Percentiles rank a stretch among this genome's conserved stretches.
Evolutionary conservation across 2,888 invertebrate genomes (phyloP).

Genomic region (Salticus scenicus): DNA sequence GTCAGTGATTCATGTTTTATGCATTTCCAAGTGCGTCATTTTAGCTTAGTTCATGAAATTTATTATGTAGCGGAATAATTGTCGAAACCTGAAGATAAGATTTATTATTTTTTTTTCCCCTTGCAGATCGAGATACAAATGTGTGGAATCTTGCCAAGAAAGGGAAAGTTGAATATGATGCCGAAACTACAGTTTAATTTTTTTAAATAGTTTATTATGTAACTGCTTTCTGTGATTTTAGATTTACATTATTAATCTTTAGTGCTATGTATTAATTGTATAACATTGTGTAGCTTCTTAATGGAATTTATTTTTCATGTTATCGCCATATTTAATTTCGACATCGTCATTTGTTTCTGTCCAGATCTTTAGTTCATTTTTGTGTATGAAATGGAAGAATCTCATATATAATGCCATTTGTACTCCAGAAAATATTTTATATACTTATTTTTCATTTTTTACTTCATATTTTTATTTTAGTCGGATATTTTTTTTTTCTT

Average conservation of each 20-base stretch:
- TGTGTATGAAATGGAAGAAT: slow-evolving; percentile 33
- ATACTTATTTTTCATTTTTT: not conserved
- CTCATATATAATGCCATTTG: slow-evolving; percentile 47
- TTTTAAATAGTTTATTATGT: slow-evolving; percentile 22
- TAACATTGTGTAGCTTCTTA: slow-evolving; percentile 4
- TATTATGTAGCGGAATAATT: no score
- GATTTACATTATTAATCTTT: slow-evolving; percentile 58
- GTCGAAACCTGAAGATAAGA: no score
- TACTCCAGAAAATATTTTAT: slow-evolving; percentile 23
- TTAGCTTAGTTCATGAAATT: no score
- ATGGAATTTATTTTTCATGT: slow-evolving; percentile 5
- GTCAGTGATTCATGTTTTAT: no score
- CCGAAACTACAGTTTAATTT: slow-evolving; percentile 62
- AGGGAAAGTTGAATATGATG: slow-evolving; percentile 41
- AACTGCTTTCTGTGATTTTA: slow-evolving; percentile 12
- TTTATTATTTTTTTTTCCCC: not conserved
- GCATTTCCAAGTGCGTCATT: no score
- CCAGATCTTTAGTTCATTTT: slow-evolving; percentile 30
- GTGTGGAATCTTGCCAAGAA: slow-evolving; percentile 64
- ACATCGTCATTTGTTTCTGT: not conserved
- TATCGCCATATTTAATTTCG: not conserved
- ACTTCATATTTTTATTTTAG: not conserved
- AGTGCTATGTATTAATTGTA: slow-evolving; percentile 17
- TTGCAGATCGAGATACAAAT: slow-evolving; percentile 62
- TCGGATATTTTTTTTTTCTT: not conserved